Conservation (phyloP, 2,113 vertebrate genomes). For the Marmota flaviventris region DNA sequence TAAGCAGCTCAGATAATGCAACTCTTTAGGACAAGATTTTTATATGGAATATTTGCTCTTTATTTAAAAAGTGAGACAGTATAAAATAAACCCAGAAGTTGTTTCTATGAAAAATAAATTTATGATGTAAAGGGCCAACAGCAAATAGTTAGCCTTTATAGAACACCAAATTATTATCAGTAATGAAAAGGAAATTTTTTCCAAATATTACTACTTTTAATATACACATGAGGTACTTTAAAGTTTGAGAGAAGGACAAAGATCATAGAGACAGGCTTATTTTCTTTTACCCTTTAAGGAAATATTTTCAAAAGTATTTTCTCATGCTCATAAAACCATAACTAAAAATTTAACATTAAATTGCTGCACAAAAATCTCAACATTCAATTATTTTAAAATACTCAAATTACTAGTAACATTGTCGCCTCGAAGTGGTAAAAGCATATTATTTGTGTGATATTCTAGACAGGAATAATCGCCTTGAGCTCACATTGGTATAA, state of each 20-base stretch:
- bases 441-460: not conserved
- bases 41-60: constrained; percentile 4
- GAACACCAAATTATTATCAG: constrained; percentile 54
- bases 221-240: constrained; percentile 13
- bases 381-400: constrained; percentile 61
- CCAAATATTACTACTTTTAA: constrained; percentile 28
- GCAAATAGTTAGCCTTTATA: constrained; percentile 37
- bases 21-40: constrained; percentile 31
- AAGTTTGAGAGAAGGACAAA: constrained; percentile 53
- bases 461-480: not conserved
- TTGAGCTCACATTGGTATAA: not conserved
- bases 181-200: constrained; percentile 45
- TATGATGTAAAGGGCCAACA: constrained; percentile 13
- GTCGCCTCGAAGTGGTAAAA: not conserved
- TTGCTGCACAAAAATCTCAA: constrained; percentile 1
- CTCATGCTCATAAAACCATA: constrained; percentile 45
- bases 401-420: constrained; percentile 30
- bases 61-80: constrained; percentile 50
- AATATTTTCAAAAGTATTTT: constrained; percentile 59
- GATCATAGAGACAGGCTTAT: constrained; percentile 34
- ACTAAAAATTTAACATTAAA: constrained; percentile 58
- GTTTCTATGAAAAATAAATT: constrained; percentile 61
- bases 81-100: constrained; percentile 22
- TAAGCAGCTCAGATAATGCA: constrained; percentile 23
- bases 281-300: constrained; percentile 65